Evolutionary conservation across 2,888 invertebrate genomes (phyloP).

Genomic region (Lasioglossum zephyrum): DNA sequence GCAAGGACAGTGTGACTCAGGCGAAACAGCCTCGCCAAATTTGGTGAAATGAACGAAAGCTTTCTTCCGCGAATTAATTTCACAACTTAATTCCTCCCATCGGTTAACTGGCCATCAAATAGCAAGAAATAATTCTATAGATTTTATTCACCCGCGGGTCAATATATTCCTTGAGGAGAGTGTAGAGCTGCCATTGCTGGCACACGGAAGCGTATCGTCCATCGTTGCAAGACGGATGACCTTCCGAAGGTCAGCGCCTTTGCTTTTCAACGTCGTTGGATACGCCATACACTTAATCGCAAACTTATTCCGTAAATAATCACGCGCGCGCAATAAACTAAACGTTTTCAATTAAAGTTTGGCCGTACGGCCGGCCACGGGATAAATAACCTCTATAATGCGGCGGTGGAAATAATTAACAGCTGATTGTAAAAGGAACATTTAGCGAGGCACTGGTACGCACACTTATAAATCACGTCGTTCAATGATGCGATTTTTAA

Average conservation of each 20-base stretch:
- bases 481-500: neutral
- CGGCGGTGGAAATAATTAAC: slow-evolving; percentile 3
- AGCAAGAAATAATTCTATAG: slow-evolving; percentile 54
- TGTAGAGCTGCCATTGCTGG: slow-evolving; percentile 51
- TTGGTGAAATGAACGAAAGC: slow-evolving; percentile 16
- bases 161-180: slow-evolving; percentile 53
- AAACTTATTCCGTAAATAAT: slow-evolving; percentile 44
- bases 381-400: slow-evolving; percentile 30
- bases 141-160: slow-evolving; percentile 66
- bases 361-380: slow-evolving; percentile 14
- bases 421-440: slow-evolving; percentile 11
- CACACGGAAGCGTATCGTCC: slow-evolving; percentile 78
- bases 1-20: slow-evolving; percentile 2
- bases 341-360: slow-evolving; percentile 41
- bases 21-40: neutral
- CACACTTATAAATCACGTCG: neutral
- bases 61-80: slow-evolving; percentile 36
- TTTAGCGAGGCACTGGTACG: neutral
- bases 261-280: slow-evolving; percentile 66
- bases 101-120: slow-evolving; percentile 45
- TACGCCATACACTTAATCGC: slow-evolving; percentile 18
- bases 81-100: slow-evolving; percentile 45
- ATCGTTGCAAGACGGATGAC: slow-evolving; percentile 73
- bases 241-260: slow-evolving; percentile 79
- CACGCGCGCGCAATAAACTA: slow-evolving; percentile 42